These are phyloP conservation scores for Lasioglossum zephyrum DNA, from an alignment of 2,888 invertebrate species.

Conservation along the genomic window DNA sequence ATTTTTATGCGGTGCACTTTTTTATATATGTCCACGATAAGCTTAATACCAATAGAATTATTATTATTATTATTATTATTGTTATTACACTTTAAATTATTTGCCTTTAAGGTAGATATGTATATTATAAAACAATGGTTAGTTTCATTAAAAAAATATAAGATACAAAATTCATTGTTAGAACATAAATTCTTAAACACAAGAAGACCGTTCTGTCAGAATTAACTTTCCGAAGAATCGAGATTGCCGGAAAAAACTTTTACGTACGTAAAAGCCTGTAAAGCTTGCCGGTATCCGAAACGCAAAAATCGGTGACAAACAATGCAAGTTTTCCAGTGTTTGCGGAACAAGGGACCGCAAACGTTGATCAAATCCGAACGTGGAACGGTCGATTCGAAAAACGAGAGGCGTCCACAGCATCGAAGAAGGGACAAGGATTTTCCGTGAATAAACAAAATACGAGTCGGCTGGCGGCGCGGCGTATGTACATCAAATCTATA, in stretches of 20 bases:
- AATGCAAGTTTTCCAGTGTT: not conserved
- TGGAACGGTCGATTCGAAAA: not conserved
- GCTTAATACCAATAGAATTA: no score
- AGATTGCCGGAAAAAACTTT: not conserved
- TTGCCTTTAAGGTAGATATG: no score
- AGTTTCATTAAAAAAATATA: no score
- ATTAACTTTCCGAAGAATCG: not conserved
- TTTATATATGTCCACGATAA: no score
- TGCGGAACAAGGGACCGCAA: not conserved
- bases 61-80: not conserved
- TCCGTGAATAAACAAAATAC: conserved; percentile 14
- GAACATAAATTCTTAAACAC: no score
- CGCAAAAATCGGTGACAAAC: not conserved
- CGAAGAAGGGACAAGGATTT: not conserved
- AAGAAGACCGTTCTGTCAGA: not conserved
- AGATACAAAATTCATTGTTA: no score
- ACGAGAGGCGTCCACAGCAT: not conserved
- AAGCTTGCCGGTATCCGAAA: not conserved
- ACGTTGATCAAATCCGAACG: not conserved
- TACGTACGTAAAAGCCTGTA: accelerated
- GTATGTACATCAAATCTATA: not conserved
- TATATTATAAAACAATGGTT: no score
- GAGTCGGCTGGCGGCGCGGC: not conserved
- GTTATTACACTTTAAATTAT: no score
- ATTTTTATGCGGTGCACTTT: not conserved